Evolutionary conservation across 2,888 invertebrate genomes (phyloP), one percentile per base, ranked within the genome.

Genomic region (Drosophila meridionalis): DNA sequence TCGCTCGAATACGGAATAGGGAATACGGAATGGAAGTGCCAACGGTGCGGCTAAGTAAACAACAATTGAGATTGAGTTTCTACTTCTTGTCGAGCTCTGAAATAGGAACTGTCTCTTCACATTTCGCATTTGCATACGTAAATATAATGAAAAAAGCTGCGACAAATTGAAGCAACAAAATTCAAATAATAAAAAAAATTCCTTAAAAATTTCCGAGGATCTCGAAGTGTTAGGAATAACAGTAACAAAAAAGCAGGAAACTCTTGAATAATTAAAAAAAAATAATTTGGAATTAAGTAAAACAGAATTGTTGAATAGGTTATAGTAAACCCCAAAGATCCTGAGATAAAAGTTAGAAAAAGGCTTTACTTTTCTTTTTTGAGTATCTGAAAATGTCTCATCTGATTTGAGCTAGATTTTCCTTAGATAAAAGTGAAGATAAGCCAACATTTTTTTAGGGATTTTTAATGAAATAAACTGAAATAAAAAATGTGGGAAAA

Each of bases 11-110:
- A 1, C 9, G 11, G 58, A 20, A 20, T 20, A 20, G 20, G 20
- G 20, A 20, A 20, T 20, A 20, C 5, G 43, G 43, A 48, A 1
- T 47, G 65, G 67, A 84, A 82, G 83, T 80, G 76, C 73, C 77
- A 65, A 69, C 73, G 64, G 80, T 59, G 58, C 67, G 61, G 63
- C 73, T 80, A 84, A 84, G 87, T 79, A 85, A 85, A 85, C 81
- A 85, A 85, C 82, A 83, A 83, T 82, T 84, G 82, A 69, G 79
- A 66, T 78, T 71, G 68, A 63, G 60, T 67, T 40, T 30, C 32
- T 40, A 7, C n/a, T 32, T 8, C 8, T 48, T 48, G 20, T 36
- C 20, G 36, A 53, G 68, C 59, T 34, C 40, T 53, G 68, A 68
- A 68, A 59, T 69, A 42, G 40, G 68, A 69, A 68, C 53, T 50